Conservation (phyloP, 2,888 invertebrate genomes). For the Leucoma salicis region DNA sequence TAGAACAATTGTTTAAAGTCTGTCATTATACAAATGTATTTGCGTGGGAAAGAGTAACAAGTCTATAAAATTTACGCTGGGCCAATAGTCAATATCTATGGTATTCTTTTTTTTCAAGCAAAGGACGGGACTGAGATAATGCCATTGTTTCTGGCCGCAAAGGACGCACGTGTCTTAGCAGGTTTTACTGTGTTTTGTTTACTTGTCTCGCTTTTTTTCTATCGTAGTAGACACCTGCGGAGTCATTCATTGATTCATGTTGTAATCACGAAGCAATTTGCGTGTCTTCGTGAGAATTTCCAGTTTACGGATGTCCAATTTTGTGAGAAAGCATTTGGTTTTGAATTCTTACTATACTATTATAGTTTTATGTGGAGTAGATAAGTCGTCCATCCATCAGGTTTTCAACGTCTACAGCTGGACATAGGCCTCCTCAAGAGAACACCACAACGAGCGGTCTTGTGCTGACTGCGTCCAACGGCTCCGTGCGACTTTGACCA, state of each 20-base stretch:
- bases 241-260: slow-evolving; percentile 54
- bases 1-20: no score
- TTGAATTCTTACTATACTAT: no score
- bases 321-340: slow-evolving; percentile 24
- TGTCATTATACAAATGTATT: no score
- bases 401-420: no score
- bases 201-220: slow-evolving; percentile 48
- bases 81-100: slow-evolving; percentile 51
- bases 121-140: slow-evolving; percentile 42
- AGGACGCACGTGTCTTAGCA: slow-evolving; percentile 69
- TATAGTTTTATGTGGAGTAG: no score
- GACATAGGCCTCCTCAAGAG: no score
- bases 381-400: no score
- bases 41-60: slow-evolving; percentile 59
- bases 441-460: no score
- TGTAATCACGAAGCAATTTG: slow-evolving; percentile 51
- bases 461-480: no score
- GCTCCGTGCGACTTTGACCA: no score
- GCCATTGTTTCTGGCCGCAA: slow-evolving; percentile 74
- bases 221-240: slow-evolving; percentile 68
- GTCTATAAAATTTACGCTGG: slow-evolving; percentile 56
- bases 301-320: slow-evolving; percentile 32
- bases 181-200: slow-evolving; percentile 65
- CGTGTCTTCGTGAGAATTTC: slow-evolving; percentile 45
- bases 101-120: slow-evolving; percentile 39